A percentile compares a stretch with the other conserved stretches of the same genome.
Evolutionary conservation across 2,113 vertebrate species (phyloP).

Genomic region (Gobiocypris rarus): DNA sequence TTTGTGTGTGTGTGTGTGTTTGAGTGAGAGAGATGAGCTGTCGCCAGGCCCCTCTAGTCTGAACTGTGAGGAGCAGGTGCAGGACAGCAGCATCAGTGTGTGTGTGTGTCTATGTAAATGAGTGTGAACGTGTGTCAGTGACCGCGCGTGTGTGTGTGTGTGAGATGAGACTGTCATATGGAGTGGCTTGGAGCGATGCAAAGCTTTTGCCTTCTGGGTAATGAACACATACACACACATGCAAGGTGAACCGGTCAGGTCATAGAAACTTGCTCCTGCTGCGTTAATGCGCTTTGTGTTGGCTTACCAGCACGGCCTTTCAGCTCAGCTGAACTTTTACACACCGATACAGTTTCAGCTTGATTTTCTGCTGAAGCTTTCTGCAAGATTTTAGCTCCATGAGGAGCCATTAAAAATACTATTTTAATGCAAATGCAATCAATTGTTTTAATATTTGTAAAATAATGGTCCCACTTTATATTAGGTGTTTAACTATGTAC

Average conservation of each 20-base stretch:
- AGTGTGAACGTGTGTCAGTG: constrained; percentile 41
- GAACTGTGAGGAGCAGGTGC: constrained; percentile 64
- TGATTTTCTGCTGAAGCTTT: not conserved
- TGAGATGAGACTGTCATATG: constrained; percentile 55
- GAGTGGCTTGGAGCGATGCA: constrained; percentile 49
- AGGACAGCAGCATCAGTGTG: constrained; percentile 46
- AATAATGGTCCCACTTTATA: too few species aligned
- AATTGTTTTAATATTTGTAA: not conserved
- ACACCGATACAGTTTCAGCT: not conserved
- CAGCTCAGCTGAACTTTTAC: not conserved
- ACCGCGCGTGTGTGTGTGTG: constrained; percentile 45
- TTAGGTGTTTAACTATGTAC: too few species aligned
- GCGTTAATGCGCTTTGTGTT: constrained; percentile 3
- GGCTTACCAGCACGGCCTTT: constrained; percentile 1
- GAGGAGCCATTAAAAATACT: not conserved
- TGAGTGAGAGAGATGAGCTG: constrained; percentile 38
- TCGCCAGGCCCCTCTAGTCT: constrained; percentile 51
- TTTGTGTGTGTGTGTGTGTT: constrained; percentile 19
- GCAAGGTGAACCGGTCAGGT: constrained; percentile 25
- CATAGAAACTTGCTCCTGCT: constrained; percentile 32
- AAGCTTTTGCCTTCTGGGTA: constrained; percentile 51
- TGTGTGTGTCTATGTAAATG: constrained; percentile 47
- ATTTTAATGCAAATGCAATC: constrained; percentile 7
- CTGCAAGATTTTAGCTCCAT: not conserved
- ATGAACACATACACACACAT: constrained; percentile 27